These are phyloP conservation scores for Agonopterix arenella DNA, from an alignment of 2,888 invertebrate species.

Conservation along the genomic window DNA sequence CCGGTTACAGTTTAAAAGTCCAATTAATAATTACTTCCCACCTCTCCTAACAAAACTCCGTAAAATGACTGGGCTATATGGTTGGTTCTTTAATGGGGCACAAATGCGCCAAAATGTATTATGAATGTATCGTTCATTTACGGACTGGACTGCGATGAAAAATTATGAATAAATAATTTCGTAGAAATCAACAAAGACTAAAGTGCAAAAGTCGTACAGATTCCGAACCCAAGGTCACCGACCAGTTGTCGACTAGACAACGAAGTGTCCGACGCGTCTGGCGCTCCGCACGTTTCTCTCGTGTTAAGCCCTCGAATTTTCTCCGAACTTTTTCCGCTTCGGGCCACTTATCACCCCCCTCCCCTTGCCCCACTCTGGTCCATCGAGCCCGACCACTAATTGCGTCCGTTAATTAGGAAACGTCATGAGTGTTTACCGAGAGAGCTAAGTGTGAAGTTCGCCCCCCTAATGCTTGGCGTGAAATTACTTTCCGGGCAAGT, in stretches of 20 bases:
- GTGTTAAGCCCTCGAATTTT: slow-evolving; percentile 65
- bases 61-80: too few relatives aligned
- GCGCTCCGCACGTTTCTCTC: slow-evolving; percentile 37
- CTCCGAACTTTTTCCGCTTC: slow-evolving; percentile 66
- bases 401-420: slow-evolving; percentile 77
- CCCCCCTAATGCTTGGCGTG: slow-evolving; percentile 63
- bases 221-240: slow-evolving; percentile 30
- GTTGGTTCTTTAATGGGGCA: too few relatives aligned
- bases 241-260: slow-evolving; percentile 5
- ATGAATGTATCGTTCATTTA: too few relatives aligned
- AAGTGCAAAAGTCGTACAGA: neutral
- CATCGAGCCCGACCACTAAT: slow-evolving; percentile 71
- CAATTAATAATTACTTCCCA: too few relatives aligned
- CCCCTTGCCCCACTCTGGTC: slow-evolving; percentile 34
- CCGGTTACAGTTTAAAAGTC: too few relatives aligned
- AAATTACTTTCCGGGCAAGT: slow-evolving; percentile 60
- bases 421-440: slow-evolving; percentile 76
- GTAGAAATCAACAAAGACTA: too few relatives aligned
- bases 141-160: too few relatives aligned
- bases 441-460: slow-evolving; percentile 75
- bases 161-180: too few relatives aligned
- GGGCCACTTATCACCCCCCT: slow-evolving; percentile 62
- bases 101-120: too few relatives aligned
- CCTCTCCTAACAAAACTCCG: too few relatives aligned
- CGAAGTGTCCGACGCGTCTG: slow-evolving; percentile 26